phyloP scores from a whole-genome alignment of 2,113 vertebrate genomes.

The Daphoenositta chrysoptera region DNA sequence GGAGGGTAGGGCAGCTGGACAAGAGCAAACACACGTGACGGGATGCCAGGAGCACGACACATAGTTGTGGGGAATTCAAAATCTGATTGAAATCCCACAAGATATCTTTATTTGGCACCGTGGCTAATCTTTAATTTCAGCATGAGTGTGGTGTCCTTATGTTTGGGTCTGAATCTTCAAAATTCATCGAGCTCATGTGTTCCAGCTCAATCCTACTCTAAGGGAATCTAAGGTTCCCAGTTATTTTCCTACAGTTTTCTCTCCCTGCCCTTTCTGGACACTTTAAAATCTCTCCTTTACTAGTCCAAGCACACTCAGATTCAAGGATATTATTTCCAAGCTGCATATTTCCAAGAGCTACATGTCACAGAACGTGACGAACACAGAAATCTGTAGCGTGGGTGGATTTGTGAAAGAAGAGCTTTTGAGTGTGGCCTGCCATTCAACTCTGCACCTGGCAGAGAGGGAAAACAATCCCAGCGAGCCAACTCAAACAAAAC shows the following conservation, averaged over 20 bases:
- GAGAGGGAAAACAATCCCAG: slow-evolving; percentile 54
- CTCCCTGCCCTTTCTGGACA: slow-evolving; percentile 6
- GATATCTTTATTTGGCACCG: not conserved
- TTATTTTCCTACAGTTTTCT: slow-evolving; percentile 6
- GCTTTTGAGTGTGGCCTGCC: slow-evolving; percentile 67
- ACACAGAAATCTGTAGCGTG: slow-evolving; percentile 61
- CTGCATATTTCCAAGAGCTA: slow-evolving; percentile 50
- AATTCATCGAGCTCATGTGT: not conserved
- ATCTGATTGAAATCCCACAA: not conserved
- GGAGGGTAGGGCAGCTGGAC: not conserved
- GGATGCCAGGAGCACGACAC: not conserved
- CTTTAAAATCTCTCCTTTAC: slow-evolving; percentile 37
- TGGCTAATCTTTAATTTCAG: not conserved
- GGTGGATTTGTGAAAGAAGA: slow-evolving; percentile 69
- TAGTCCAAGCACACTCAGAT: slow-evolving; percentile 25
- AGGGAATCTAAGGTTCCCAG: slow-evolving; percentile 29
- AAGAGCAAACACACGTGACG: not conserved
- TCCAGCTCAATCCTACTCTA: not conserved
- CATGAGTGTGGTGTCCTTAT: not conserved
- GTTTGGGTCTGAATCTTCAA: not conserved
- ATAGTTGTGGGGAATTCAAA: not conserved
- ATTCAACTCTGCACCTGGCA: slow-evolving; percentile 72
- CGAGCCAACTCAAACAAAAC: slow-evolving; percentile 64
- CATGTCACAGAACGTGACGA: slow-evolving; percentile 62
- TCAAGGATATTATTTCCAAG: slow-evolving; percentile 48